Evolutionary conservation across 2,113 vertebrate species (phyloP), one percentile per base, ranked within the genome.

Genomic region (Athene noctua): DNA sequence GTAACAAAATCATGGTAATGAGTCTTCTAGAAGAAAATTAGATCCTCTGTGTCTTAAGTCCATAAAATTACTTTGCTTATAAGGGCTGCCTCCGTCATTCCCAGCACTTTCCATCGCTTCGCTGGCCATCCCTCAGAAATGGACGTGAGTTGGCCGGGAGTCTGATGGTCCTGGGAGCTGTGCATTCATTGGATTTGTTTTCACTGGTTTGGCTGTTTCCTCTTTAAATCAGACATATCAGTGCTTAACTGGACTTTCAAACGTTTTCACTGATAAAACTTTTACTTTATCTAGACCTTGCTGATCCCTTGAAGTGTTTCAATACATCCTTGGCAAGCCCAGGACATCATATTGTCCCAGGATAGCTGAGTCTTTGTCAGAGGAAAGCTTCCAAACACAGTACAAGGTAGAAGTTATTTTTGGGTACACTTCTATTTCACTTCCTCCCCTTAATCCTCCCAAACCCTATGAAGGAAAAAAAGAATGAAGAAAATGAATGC

Each of bases 1-100:
- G 91, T 96, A 86, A 96, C 78, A 95, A 92, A 92, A 95, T 94
- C 94, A 92, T 20, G 75, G 81, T 94, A 90, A 97, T 95, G 95
- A 96, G 91, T 54, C 80, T 91, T 96, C 74, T 34, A 88, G 71
- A 90, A 82, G 93, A 95, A 97, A 96, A 97, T 97, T 17, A 92
- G 91, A 92, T 87, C 80, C 91, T 94, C 94, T 6, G 54, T 74
- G 84, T 89, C 38, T 80, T 54, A 90, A 79, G 62, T 80, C 77
- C 58, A 51, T 73, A 94, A 96, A 92, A 95, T 61, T 40, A 30
- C 63, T 93, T 51, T n/a, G 68, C 80, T 86, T 71, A 3, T 54
- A 71, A 80, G 21, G 86, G 82, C 90, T 92, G 79, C 30, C 74
- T 93, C 92, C 5, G 0, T 80, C 75, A 73, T 86, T 84, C 75